Evolutionary conservation across 2,888 invertebrate genomes (phyloP), one percentile per base, ranked within the genome.

Genomic region (Macrosiphum euphorbiae): DNA sequence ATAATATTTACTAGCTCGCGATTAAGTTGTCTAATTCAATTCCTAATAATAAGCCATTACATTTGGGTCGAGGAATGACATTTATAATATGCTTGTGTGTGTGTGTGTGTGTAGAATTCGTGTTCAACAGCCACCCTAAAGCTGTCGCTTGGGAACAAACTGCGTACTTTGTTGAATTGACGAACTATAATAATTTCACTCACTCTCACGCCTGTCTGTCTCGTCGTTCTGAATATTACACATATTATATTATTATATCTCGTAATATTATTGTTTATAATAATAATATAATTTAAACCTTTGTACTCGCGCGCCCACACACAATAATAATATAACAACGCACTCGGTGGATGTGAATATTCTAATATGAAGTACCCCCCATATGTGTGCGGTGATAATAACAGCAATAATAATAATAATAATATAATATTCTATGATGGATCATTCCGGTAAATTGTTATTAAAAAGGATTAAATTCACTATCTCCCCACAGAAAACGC

Each of bases 401-500:
- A 55, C 26, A 55, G 8, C 7, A 55, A 24, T 55, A 47, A 58
- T 61, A 16, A 61, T 20, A 89, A 89, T 61, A n/a, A 61, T 55
- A 88, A 58, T 47, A 28, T 20, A 47, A 61, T 47, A n/a, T 47
- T 61, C 10, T 90, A 16, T 52, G 67, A 61, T 61, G 47, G 89
- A 90, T 90, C n/a, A 47, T n/a, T n/a, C 24, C 89, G 89, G 61
- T 61, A 61, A 44, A 89, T 44, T 28, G 67, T 58, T 52, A 52
- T 58, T 41, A 26, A 88, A 41, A 3, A 47, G 47, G n/a, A 90
- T 90, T 61, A 90, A 61, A 47, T 47, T 20, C 47, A 11, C 61
- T 28, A 61, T n/a, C 28, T 28, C 89, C 20, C 78, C 78, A 20
- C n/a, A 44, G 61, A 47, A 67, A 61, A 67, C 47, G 44, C 41